Evolutionary conservation across 37 sponge, comb jelly and placozoan genomes (phyloP).

Genomic region (Aplysina aerophoba): DNA sequence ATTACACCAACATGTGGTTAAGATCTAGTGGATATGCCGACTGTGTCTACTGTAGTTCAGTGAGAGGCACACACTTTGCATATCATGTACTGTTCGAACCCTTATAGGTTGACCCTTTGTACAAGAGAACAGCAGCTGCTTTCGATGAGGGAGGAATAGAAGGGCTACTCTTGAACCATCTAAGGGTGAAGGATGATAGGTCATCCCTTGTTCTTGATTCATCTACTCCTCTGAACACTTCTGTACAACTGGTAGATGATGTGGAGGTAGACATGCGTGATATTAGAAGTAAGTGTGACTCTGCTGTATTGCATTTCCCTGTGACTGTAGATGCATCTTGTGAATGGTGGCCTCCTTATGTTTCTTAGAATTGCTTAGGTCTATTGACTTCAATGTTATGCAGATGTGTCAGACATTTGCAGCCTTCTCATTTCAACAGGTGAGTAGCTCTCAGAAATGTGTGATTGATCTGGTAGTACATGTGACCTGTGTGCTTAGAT

Average conservation of each 20-base stretch:
- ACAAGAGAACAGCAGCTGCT: conserved; percentile 69
- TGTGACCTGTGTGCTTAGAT: too few relatives aligned
- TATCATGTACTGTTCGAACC: too few relatives aligned
- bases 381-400: not conserved
- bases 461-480: too few relatives aligned
- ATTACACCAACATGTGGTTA: too few relatives aligned
- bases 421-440: conserved; percentile 40
- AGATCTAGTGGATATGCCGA: too few relatives aligned
- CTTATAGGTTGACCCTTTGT: conserved; percentile 87
- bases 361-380: conserved; percentile 12
- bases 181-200: conserved; percentile 40
- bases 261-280: too few relatives aligned
- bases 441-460: too few relatives aligned
- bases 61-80: too few relatives aligned
- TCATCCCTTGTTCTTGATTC: conserved; percentile 46
- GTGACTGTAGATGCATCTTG: too few relatives aligned
- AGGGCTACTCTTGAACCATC: conserved; percentile 71
- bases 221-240: not conserved
- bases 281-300: too few relatives aligned
- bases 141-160: conserved; percentile 86
- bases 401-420: conserved; percentile 52
- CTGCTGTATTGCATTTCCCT: too few relatives aligned
- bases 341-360: not conserved
- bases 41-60: too few relatives aligned
- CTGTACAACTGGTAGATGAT: not conserved